Evolutionary conservation across 2,888 invertebrate species (phyloP).

Genomic region (Calameuta filiformis): DNA sequence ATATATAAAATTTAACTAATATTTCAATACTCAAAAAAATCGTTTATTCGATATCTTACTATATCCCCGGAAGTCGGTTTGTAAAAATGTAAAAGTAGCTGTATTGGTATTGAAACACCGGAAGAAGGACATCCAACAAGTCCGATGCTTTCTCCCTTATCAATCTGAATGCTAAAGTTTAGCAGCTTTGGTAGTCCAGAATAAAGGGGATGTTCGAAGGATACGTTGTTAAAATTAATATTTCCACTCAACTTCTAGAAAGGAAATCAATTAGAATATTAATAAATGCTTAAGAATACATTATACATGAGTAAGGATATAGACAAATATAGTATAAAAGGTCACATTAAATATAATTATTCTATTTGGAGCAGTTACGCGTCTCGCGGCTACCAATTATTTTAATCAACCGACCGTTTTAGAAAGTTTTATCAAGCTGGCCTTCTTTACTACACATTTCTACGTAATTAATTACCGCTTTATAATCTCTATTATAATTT

Average conservation of each 20-base stretch:
- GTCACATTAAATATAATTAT: too few species aligned
- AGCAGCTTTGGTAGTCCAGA: slow-evolving; percentile 68
- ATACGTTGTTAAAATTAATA: slow-evolving; percentile 77
- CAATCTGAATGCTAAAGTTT: slow-evolving; percentile 75
- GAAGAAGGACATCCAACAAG: slow-evolving; percentile 79
- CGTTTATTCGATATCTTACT: slow-evolving; percentile 5
- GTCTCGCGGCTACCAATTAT: too few species aligned
- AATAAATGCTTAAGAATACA: too few species aligned
- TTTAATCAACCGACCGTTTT: too few species aligned
- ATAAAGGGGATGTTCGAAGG: slow-evolving; percentile 78
- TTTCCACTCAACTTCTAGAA: slow-evolving; percentile 66
- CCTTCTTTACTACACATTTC: too few species aligned
- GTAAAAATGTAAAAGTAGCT: slow-evolving; percentile 80
- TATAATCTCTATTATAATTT: background rate
- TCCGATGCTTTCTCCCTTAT: slow-evolving; percentile 80
- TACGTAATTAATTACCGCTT: background rate
- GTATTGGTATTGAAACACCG: slow-evolving; percentile 82
- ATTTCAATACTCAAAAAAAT: too few species aligned
- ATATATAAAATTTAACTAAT: too few species aligned
- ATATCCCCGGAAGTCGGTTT: slow-evolving; percentile 65
- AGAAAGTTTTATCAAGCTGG: too few species aligned
- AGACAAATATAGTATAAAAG: too few species aligned
- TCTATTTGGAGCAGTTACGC: too few species aligned
- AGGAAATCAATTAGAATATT: too few species aligned
- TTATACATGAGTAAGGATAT: too few species aligned